Conservation (phyloP, 2,888 invertebrate species). For the Platycnemis pennipes region DNA sequence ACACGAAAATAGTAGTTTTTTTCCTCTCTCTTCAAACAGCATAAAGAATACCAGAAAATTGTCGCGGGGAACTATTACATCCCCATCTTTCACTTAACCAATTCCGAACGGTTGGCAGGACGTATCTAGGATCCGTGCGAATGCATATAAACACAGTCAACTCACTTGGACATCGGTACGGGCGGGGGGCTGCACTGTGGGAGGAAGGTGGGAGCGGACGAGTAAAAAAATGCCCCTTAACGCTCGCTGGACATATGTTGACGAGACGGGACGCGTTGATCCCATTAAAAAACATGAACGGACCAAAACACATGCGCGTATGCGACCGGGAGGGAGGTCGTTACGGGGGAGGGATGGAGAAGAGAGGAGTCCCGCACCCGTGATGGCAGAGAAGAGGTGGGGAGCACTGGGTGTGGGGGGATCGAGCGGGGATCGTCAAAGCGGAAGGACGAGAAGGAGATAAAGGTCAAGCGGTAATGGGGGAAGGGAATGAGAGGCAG, state of each 20-base stretch:
- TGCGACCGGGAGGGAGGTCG: not conserved
- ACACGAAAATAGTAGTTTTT: not conserved
- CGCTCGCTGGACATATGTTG: not conserved
- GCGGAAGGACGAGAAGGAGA: not conserved
- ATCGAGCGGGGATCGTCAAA: not conserved
- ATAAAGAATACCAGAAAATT: not conserved
- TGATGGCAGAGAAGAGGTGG: not conserved
- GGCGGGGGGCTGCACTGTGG: not conserved
- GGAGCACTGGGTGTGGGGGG: not conserved
- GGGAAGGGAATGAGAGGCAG: not conserved
- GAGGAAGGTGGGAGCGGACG: not conserved
- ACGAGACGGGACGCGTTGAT: not conserved
- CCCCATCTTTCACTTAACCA: not conserved
- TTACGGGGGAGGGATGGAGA: not conserved
- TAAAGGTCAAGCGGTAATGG: not conserved
- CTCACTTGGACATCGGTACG: not conserved
- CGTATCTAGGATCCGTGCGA: not conserved
- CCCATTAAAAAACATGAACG: conserved; percentile 16
- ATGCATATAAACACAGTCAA: not conserved
- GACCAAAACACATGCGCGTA: not conserved
- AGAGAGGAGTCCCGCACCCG: not conserved
- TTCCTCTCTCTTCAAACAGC: not conserved
- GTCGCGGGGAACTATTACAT: not conserved
- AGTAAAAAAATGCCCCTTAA: not conserved
- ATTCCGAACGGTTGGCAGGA: not conserved